phyloP scores from a whole-genome alignment of 2,113 vertebrate species.

The Lophius piscatorius region DNA sequence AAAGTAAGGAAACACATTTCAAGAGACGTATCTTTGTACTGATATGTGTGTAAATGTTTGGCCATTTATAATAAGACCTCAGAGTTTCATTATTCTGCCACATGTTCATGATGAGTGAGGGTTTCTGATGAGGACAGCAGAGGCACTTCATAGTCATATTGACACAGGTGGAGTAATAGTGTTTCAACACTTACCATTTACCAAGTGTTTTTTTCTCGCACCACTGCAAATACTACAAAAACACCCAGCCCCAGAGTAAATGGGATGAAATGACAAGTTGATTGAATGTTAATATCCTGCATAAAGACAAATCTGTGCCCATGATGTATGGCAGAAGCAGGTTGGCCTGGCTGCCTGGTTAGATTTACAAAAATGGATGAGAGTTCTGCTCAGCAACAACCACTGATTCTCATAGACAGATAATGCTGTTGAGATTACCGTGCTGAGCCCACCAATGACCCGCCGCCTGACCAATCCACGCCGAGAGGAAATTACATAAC shows the following conservation, averaged over 20 bases:
- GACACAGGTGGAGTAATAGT: background rate
- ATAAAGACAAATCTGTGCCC: slow-evolving; percentile 16
- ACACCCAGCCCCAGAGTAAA: background rate
- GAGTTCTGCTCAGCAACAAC: slow-evolving; percentile 46
- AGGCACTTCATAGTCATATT: too few relatives aligned
- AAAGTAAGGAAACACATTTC: too few relatives aligned
- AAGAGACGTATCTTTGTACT: too few relatives aligned
- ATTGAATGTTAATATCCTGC: background rate
- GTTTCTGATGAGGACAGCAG: too few relatives aligned
- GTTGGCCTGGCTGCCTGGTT: slow-evolving; percentile 22
- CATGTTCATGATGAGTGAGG: too few relatives aligned
- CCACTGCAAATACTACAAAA: too few relatives aligned
- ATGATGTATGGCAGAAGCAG: slow-evolving; percentile 23
- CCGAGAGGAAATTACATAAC: slow-evolving; percentile 70
- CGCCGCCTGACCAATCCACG: slow-evolving; percentile 49
- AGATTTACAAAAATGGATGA: slow-evolving; percentile 39
- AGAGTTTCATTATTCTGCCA: too few relatives aligned
- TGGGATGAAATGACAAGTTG: background rate
- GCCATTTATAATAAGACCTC: too few relatives aligned
- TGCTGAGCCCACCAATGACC: slow-evolving; percentile 62
- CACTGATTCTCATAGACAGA: slow-evolving; percentile 51
- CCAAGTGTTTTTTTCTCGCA: too few relatives aligned
- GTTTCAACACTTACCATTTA: background rate
- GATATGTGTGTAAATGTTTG: too few relatives aligned
- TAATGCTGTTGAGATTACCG: slow-evolving; percentile 67